A percentile compares a stretch with the other conserved stretches of the same genome.
Evolutionary conservation across 2,888 invertebrate species (phyloP).

Genomic region (Drosophila lutescens): DNA sequence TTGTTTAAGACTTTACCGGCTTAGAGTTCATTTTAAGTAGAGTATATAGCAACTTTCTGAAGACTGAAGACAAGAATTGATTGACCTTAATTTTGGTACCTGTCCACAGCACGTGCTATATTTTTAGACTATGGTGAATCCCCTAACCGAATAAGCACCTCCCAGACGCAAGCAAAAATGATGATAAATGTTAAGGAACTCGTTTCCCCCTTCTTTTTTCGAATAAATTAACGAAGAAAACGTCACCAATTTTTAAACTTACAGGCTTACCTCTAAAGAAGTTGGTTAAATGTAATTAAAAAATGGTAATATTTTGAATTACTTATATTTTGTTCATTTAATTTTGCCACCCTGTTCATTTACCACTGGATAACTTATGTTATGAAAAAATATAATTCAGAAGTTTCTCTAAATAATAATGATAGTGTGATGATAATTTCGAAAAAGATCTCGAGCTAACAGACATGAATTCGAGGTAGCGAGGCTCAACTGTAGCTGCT

Average conservation of each 20-base stretch:
- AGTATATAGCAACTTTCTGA: not conserved
- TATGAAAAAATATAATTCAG: not conserved
- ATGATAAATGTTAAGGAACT: constrained; percentile 28
- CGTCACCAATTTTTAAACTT: constrained; percentile 14
- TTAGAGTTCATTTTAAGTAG: not conserved
- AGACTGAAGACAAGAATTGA: not conserved
- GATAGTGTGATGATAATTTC: no score
- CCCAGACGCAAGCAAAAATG: not conserved
- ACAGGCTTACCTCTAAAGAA: not conserved
- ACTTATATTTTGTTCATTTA: no score
- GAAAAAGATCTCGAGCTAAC: no score
- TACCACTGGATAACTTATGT: no score
- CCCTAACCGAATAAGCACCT: constrained; percentile 5
- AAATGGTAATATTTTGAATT: no score
- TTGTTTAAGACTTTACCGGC: not conserved
- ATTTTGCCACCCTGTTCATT: no score
- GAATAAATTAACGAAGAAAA: constrained; percentile 17
- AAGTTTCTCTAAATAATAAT: no score
- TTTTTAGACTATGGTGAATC: constrained; percentile 23
- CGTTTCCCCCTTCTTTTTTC: constrained; percentile 4
- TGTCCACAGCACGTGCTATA: constrained; percentile 8
- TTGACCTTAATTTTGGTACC: constrained; percentile 9
- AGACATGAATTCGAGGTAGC: no score
- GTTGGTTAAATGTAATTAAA: not conserved
- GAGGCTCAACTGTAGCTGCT: constrained; percentile 4